phyloP scores from a whole-genome alignment of 2,797 vertebrate species.

The Neopelma chrysocephalum region DNA sequence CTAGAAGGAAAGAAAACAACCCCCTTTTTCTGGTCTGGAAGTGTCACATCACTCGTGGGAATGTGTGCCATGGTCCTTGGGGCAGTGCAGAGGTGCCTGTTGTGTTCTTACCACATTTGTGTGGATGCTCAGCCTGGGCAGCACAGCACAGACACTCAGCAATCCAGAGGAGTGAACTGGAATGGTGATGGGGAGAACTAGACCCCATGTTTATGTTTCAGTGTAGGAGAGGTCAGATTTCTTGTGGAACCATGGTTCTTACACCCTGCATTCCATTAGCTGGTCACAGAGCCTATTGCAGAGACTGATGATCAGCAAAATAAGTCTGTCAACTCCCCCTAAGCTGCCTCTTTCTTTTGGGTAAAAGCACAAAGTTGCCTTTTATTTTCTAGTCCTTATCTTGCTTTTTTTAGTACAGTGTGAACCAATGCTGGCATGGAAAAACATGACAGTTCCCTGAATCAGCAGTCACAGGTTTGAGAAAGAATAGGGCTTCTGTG shows the following conservation, averaged over 20 bases:
- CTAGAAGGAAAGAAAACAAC: background rate
- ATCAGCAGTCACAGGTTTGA: slow-evolving; percentile 36
- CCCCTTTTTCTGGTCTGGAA: background rate
- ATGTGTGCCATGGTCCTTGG: accelerated
- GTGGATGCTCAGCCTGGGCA: background rate
- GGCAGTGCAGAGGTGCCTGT: background rate
- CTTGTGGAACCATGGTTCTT: background rate
- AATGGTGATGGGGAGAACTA: background rate
- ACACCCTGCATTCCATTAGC: background rate
- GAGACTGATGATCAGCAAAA: background rate
- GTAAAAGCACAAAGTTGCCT: background rate
- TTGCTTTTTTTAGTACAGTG: background rate
- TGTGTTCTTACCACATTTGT: background rate
- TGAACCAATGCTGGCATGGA: background rate
- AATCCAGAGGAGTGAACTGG: background rate
- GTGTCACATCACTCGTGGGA: accelerated
- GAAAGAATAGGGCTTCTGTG: slow-evolving; percentile 29
- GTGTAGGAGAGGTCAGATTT: background rate
- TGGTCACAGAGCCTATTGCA: background rate
- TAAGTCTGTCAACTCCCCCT: background rate
- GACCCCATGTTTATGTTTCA: background rate
- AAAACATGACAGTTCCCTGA: slow-evolving; percentile 49
- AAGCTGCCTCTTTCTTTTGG: background rate
- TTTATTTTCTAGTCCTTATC: slow-evolving; percentile 38
- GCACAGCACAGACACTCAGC: background rate